Evolutionary conservation across 2,888 invertebrate species (phyloP).

Genomic region (Dione vanillae): DNA sequence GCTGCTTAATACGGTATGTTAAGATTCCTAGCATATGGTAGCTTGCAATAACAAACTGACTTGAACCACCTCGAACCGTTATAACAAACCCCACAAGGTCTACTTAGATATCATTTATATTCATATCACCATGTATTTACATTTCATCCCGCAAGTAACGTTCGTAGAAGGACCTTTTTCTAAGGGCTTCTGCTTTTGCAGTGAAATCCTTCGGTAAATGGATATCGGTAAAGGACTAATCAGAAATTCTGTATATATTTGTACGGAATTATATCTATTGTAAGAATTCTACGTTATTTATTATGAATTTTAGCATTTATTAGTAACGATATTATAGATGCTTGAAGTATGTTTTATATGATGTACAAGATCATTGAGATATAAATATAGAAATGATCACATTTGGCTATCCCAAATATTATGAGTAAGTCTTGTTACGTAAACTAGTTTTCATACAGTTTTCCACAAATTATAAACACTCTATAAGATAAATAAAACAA

Average conservation of each 20-base stretch:
- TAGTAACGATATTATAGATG: too few species aligned
- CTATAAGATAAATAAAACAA: too few species aligned
- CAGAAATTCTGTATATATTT: constrained; percentile 32
- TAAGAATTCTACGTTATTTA: neutral
- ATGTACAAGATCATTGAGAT: neutral
- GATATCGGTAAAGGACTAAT: constrained; percentile 39
- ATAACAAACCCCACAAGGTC: constrained; percentile 59
- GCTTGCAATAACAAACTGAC: constrained; percentile 49
- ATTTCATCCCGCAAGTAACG: constrained; percentile 72
- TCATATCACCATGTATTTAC: constrained; percentile 82
- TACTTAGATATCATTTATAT: constrained; percentile 81
- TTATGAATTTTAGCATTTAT: neutral
- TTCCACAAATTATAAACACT: too few species aligned
- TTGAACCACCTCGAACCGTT: constrained; percentile 48
- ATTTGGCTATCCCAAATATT: too few species aligned
- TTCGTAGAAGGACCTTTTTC: constrained; percentile 53
- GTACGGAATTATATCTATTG: neutral
- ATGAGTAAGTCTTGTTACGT: too few species aligned
- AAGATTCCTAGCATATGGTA: constrained; percentile 45
- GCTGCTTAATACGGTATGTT: constrained; percentile 32
- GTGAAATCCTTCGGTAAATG: constrained; percentile 42
- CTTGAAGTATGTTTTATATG: neutral
- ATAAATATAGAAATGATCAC: too few species aligned
- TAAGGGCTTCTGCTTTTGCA: constrained; percentile 50
- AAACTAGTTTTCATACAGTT: too few species aligned